These are phyloP conservation scores for Pangasius macronema DNA, from an alignment of 2,797 vertebrate species.

Conservation along the genomic window DNA sequence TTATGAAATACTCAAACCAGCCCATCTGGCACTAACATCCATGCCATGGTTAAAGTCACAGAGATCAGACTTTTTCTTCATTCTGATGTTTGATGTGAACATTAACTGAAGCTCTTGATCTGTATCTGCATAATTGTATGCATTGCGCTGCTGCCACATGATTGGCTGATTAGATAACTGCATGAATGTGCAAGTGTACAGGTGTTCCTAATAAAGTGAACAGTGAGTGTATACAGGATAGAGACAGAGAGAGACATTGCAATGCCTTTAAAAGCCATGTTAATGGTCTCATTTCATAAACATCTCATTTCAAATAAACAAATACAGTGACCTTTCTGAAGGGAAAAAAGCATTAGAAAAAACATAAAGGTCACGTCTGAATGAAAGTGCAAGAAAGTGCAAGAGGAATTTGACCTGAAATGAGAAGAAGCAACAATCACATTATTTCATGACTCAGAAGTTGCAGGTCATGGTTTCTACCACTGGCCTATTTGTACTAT, in stretches of 20 bases:
- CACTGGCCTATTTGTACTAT: not conserved
- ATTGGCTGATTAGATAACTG: too few relatives aligned
- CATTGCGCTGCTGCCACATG: too few relatives aligned
- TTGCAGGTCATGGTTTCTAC: not conserved
- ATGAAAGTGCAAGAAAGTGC: constrained; percentile 47
- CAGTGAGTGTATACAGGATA: too few relatives aligned
- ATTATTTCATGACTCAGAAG: constrained; percentile 35
- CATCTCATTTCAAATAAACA: constrained; percentile 45
- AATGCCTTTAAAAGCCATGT: constrained; percentile 34
- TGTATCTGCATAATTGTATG: too few relatives aligned
- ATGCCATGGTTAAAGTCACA: too few relatives aligned
- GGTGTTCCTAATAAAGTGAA: too few relatives aligned
- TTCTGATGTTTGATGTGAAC: too few relatives aligned
- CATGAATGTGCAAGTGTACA: too few relatives aligned
- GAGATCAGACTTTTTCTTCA: too few relatives aligned
- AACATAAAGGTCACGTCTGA: constrained; percentile 43
- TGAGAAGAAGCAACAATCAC: constrained; percentile 33
- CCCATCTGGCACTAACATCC: too few relatives aligned
- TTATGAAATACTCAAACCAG: too few relatives aligned
- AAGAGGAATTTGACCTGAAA: constrained; percentile 38
- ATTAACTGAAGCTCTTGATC: too few relatives aligned
- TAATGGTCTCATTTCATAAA: constrained; percentile 23
- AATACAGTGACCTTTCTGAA: constrained; percentile 36
- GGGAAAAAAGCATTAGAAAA: constrained; percentile 27
- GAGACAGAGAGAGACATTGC: not conserved